Conservation (phyloP, 2,888 invertebrate genomes). For the Drosophila phalerata region DNA sequence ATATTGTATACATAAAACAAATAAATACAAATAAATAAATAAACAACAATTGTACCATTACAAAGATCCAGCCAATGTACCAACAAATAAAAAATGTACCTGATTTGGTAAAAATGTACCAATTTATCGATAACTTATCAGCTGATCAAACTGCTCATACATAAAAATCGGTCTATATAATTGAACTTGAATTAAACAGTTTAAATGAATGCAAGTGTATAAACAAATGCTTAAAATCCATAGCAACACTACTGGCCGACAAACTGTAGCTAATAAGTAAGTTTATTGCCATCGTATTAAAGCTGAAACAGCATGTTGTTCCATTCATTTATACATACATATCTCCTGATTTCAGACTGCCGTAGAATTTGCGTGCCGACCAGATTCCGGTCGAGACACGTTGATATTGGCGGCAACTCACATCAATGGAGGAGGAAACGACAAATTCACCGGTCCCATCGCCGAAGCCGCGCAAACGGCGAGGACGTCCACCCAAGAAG, state of each 20-base stretch:
- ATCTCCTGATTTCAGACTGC: conserved; percentile 8
- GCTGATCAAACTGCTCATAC: conserved; percentile 22
- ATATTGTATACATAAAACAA: too few species aligned
- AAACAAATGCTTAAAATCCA: conserved; percentile 9
- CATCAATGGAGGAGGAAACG: conserved; percentile 26
- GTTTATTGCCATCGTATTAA: neutral
- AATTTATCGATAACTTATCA: conserved; percentile 16
- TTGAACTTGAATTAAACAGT: conserved; percentile 4
- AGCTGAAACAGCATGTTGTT: neutral
- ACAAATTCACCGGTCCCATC: neutral
- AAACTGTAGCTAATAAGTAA: conserved; percentile 6
- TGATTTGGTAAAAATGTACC: too few species aligned
- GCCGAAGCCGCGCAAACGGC: conserved; percentile 14
- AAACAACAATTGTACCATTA: too few species aligned
- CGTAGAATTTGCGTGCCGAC: conserved; percentile 7
- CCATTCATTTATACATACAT: neutral
- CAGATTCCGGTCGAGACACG: neutral
- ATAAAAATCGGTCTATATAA: conserved; percentile 2
- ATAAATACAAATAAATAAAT: too few species aligned
- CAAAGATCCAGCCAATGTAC: too few species aligned
- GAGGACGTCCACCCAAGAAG: conserved; percentile 25
- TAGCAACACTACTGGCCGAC: neutral
- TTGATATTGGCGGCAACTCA: conserved; percentile 30
- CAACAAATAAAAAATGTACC: too few species aligned
- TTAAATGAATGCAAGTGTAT: conserved; percentile 8